Conservation (phyloP, 2,888 invertebrate species). For the Epirrhoe tristata region DNA sequence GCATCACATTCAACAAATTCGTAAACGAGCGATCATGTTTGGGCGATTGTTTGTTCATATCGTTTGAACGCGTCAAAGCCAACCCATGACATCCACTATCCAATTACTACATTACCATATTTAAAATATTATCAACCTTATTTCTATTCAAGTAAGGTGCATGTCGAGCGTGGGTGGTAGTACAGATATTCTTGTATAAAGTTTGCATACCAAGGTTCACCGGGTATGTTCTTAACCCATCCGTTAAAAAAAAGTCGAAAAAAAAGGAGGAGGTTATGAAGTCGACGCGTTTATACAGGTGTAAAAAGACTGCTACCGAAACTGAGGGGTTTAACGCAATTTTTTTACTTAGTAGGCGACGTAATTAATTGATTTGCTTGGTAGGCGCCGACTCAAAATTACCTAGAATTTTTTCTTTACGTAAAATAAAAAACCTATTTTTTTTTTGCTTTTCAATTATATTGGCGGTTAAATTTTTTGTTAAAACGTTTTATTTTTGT, state of each 20-base stretch:
- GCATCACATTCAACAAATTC: slow-evolving; percentile 28
- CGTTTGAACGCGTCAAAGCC: slow-evolving; percentile 68
- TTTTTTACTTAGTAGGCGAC: too few relatives aligned
- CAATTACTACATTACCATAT: slow-evolving; percentile 38
- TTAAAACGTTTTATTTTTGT: too few relatives aligned
- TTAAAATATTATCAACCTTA: slow-evolving; percentile 18
- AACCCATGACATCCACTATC: slow-evolving; percentile 60
- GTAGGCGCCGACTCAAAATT: too few relatives aligned
- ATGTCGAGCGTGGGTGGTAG: background rate
- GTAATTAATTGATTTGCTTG: too few relatives aligned
- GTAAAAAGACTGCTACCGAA: too few relatives aligned
- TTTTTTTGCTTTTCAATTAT: too few relatives aligned
- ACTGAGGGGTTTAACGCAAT: too few relatives aligned
- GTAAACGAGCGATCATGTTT: slow-evolving; percentile 45
- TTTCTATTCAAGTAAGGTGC: background rate
- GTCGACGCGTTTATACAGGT: too few relatives aligned
- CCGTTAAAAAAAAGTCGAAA: background rate
- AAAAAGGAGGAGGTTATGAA: too few relatives aligned
- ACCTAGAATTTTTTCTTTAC: too few relatives aligned
- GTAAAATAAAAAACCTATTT: too few relatives aligned
- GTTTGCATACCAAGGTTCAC: slow-evolving; percentile 21
- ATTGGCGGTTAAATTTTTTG: too few relatives aligned
- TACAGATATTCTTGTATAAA: slow-evolving; percentile 18
- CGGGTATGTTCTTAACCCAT: slow-evolving; percentile 13
- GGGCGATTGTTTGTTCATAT: slow-evolving; percentile 63